Evolutionary conservation across 2,113 vertebrate species (phyloP).

Genomic region (Aphyosemion australe): DNA sequence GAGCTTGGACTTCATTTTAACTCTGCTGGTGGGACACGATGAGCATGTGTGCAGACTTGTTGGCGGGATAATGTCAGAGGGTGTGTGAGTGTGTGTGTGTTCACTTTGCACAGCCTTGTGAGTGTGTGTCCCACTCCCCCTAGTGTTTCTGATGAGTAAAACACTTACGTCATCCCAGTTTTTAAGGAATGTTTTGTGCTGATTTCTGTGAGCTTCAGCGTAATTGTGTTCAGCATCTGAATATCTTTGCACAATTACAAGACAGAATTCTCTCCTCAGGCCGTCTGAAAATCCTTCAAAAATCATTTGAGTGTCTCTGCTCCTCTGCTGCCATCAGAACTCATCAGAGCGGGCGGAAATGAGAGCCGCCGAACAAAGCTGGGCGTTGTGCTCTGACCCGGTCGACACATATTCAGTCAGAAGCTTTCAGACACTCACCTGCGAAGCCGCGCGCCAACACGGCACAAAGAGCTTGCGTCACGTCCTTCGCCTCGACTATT

Average conservation of each 20-base stretch:
- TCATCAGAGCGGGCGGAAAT: slow-evolving; percentile 44
- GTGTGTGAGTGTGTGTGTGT: slow-evolving; percentile 1
- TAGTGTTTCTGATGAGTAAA: slow-evolving; percentile 64
- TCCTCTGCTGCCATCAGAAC: slow-evolving; percentile 35
- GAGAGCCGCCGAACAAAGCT: slow-evolving; percentile 23
- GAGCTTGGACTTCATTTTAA: slow-evolving; percentile 69
- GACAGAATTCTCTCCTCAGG: slow-evolving; percentile 26
- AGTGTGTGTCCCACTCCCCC: slow-evolving; percentile 72
- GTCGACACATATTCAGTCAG: slow-evolving; percentile 53
- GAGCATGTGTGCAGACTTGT: slow-evolving; percentile 42
- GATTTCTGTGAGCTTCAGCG: slow-evolving; percentile 35
- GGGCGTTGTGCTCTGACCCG: slow-evolving; percentile 56
- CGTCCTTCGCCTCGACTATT: slow-evolving; percentile 39
- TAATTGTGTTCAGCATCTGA: slow-evolving; percentile 22
- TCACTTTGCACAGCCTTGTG: slow-evolving; percentile 40
- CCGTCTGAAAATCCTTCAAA: slow-evolving; percentile 35
- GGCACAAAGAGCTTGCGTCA: slow-evolving; percentile 54
- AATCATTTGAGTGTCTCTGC: slow-evolving; percentile 48
- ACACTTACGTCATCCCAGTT: slow-evolving; percentile 71
- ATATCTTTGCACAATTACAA: slow-evolving; percentile 20
- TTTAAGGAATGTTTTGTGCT: slow-evolving; percentile 43
- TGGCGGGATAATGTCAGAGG: slow-evolving; percentile 47
- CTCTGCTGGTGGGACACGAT: slow-evolving; percentile 52
- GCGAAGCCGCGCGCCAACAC: slow-evolving; percentile 34
- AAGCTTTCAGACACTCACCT: slow-evolving; percentile 68